Conservation (phyloP, 2,797 vertebrate genomes). For the Helicolenus hilgendorfi region DNA sequence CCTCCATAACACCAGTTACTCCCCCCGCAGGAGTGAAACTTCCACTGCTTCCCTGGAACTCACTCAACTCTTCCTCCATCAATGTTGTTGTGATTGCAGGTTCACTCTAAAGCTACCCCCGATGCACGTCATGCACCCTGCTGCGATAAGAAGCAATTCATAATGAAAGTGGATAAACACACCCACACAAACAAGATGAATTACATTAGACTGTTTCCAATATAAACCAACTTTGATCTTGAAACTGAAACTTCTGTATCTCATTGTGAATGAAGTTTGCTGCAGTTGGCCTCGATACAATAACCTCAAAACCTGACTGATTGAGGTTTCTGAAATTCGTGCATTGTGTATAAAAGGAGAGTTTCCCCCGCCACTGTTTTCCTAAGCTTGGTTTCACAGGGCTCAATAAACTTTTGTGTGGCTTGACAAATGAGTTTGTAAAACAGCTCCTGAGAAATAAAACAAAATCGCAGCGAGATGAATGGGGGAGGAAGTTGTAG, state of each 20-base stretch:
- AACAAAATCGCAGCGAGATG: slow-evolving; percentile 82
- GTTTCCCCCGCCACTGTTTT: slow-evolving; percentile 65
- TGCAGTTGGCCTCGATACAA: slow-evolving; percentile 23
- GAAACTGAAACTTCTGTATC: slow-evolving; percentile 26
- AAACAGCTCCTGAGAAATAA: slow-evolving; percentile 83
- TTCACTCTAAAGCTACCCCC: slow-evolving; percentile 16
- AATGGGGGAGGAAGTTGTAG: slow-evolving; percentile 80
- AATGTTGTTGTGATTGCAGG: slow-evolving; percentile 31
- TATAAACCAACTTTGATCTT: not conserved
- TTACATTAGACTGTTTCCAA: slow-evolving; percentile 22
- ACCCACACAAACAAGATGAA: slow-evolving; percentile 22
- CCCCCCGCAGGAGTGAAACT: slow-evolving; percentile 37
- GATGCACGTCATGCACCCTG: slow-evolving; percentile 11
- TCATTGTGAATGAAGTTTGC: slow-evolving; percentile 1
- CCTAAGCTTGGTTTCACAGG: slow-evolving; percentile 62
- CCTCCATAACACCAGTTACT: slow-evolving; percentile 12
- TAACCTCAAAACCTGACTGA: slow-evolving; percentile 23
- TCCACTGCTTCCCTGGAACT: slow-evolving; percentile 22
- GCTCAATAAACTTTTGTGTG: slow-evolving; percentile 69
- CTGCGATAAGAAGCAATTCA: slow-evolving; percentile 36
- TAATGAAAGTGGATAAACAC: not conserved
- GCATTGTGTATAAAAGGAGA: slow-evolving; percentile 40
- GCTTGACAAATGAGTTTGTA: slow-evolving; percentile 81
- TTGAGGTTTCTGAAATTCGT: slow-evolving; percentile 39
- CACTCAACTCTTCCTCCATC: slow-evolving; percentile 30